Percentiles rank a stretch among this genome's conserved stretches.
phyloP scores from a whole-genome alignment of 2,113 vertebrate genomes.

The Tringa solitaria region DNA sequence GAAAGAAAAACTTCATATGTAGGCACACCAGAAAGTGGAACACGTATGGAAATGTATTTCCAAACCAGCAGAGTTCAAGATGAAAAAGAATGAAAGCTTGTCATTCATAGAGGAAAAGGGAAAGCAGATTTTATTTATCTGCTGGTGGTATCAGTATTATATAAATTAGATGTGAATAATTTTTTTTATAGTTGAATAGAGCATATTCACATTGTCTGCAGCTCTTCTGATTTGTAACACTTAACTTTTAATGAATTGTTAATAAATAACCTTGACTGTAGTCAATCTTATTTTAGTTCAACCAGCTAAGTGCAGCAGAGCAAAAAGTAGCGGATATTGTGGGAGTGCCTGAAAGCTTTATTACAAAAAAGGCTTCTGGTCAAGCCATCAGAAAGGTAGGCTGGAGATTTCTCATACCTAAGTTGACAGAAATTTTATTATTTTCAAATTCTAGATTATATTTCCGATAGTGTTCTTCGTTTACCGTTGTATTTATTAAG shows the following conservation, averaged over 20 bases:
- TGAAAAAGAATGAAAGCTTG: not conserved
- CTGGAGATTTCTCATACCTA: not conserved
- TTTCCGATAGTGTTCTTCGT: not conserved
- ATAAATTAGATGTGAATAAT: not conserved
- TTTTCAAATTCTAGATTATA: not conserved
- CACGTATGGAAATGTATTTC: not conserved
- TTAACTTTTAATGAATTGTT: not conserved
- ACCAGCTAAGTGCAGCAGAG: slow-evolving; percentile 81
- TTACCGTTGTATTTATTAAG: not conserved
- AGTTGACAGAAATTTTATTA: not conserved
- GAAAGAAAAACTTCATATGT: not conserved
- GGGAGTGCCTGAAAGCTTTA: slow-evolving; percentile 91
- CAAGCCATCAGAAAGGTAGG: slow-evolving; percentile 88
- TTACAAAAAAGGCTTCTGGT: slow-evolving; percentile 88
- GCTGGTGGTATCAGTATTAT: no score
- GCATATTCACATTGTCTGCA: not conserved
- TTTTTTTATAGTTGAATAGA: not conserved
- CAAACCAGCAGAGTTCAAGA: not conserved
- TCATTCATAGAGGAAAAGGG: not conserved
- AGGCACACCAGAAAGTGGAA: not conserved
- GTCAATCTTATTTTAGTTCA: slow-evolving; percentile 76
- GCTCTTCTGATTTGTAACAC: not conserved
- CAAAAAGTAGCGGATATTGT: slow-evolving; percentile 83
- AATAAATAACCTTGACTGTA: not conserved
- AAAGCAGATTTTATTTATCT: not conserved